Evolutionary conservation across 1,140 invertebrate genomes (phyloP).

Genomic region (Microplitis demolitor): DNA sequence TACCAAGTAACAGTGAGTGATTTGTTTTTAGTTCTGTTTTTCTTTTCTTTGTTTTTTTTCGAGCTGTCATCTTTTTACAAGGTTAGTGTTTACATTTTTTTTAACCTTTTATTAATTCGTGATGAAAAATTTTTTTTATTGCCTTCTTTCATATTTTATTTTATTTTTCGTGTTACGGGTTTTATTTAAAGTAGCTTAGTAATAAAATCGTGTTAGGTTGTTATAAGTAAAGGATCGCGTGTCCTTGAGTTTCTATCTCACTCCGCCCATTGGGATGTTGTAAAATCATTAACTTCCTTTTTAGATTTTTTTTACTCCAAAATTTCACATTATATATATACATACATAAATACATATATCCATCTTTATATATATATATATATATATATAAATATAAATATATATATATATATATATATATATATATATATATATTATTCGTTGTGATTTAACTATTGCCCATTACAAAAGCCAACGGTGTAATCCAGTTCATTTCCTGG

Average conservation of each 20-base stretch:
- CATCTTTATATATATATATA: background rate
- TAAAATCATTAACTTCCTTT: background rate
- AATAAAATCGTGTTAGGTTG: background rate
- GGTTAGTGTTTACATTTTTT: conserved; percentile 1
- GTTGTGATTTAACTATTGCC: background rate
- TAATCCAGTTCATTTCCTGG: background rate
- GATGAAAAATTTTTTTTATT: too few relatives aligned
- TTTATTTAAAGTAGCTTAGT: background rate
- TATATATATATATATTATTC: background rate
- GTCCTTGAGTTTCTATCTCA: background rate
- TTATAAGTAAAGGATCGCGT: background rate
- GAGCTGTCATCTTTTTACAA: background rate
- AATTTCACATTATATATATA: too few relatives aligned
- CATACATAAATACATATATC: background rate
- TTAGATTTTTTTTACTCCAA: background rate
- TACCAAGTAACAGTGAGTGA: background rate
- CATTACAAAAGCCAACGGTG: conserved; percentile 1
- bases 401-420: background rate
- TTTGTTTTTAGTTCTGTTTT: background rate
- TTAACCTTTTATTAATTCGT: background rate
- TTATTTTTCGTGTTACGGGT: background rate
- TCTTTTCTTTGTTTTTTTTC: too few relatives aligned
- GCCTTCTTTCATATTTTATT: too few relatives aligned
- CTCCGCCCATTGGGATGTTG: background rate
- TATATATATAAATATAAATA: background rate